These are phyloP conservation scores for Automeris io DNA, from an alignment of 2,888 invertebrate species.

Conservation along the genomic window DNA sequence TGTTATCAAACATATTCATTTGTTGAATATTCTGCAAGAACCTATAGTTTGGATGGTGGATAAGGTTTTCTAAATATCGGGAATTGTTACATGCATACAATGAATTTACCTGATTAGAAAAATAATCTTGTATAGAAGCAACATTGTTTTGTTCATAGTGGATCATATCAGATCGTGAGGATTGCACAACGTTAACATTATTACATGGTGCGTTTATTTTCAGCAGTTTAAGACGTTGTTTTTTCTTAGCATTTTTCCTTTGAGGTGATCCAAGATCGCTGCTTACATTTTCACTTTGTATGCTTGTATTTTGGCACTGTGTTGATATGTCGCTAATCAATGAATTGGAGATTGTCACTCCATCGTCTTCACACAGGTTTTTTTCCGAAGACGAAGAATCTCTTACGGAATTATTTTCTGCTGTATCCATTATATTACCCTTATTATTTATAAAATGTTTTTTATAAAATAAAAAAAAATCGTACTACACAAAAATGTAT, in stretches of 20 bases:
- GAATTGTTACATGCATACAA: constrained; percentile 46
- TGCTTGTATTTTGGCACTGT: constrained; percentile 27
- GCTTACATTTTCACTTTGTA: constrained; percentile 28
- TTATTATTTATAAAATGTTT: too few relatives aligned
- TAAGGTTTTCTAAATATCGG: constrained; percentile 55
- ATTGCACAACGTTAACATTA: constrained; percentile 13
- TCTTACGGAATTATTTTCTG: constrained; percentile 14
- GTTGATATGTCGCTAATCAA: constrained; percentile 22
- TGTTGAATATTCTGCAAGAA: constrained; percentile 31
- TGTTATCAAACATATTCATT: constrained; percentile 22
- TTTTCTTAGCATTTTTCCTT: constrained; percentile 49
- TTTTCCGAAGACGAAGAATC: background rate
- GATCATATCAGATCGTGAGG: background rate
- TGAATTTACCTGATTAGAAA: constrained; percentile 41
- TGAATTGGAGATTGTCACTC: constrained; percentile 17
- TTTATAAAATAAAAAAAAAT: too few relatives aligned
- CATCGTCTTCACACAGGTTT: constrained; percentile 6
- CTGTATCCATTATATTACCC: constrained; percentile 17
- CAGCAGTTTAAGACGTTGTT: constrained; percentile 43
- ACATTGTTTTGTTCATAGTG: background rate
- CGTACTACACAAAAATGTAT: too few relatives aligned
- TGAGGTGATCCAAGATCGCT: constrained; percentile 24
- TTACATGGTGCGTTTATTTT: constrained; percentile 30
- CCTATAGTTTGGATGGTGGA: constrained; percentile 56
- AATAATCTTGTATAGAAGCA: constrained; percentile 42